Evolutionary conservation across 2,888 invertebrate genomes (phyloP).

Genomic region (Hermaeophaga mercurialis): DNA sequence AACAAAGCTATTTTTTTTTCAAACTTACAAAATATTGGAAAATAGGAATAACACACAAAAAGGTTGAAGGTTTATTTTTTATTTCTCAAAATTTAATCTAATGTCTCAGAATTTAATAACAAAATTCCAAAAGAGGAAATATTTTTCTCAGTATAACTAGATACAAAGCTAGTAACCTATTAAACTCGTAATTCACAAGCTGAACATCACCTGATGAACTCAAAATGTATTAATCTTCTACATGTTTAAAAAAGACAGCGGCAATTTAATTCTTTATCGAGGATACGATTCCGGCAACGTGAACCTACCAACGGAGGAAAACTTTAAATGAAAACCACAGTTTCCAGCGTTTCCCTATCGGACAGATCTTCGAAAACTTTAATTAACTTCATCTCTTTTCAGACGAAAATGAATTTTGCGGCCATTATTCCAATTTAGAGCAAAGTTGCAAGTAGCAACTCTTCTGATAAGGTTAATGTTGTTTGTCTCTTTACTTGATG

Average conservation of each 20-base stretch:
- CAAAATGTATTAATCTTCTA: not conserved
- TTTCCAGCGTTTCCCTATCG: slow-evolving; percentile 38
- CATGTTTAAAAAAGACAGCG: not conserved
- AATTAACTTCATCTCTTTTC: slow-evolving; percentile 41
- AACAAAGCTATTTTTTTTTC: too few species aligned
- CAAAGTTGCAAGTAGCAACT: slow-evolving; percentile 14
- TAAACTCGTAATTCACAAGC: not conserved
- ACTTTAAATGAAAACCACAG: slow-evolving; percentile 31
- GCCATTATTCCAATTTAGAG: slow-evolving; percentile 39
- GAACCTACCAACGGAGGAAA: slow-evolving; percentile 4
- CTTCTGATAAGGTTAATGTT: slow-evolving; percentile 28
- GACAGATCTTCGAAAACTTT: slow-evolving; percentile 41
- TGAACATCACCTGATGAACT: not conserved
- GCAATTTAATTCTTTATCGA: not conserved
- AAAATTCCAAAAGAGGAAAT: too few species aligned
- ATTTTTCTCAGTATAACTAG: too few species aligned
- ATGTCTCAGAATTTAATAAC: too few species aligned
- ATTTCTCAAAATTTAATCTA: too few species aligned
- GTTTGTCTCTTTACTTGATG: slow-evolving; percentile 20
- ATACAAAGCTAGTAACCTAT: too few species aligned
- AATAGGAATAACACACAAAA: too few species aligned
- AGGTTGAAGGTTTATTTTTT: too few species aligned
- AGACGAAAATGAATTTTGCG: slow-evolving; percentile 38
- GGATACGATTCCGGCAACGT: not conserved
- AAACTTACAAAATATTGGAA: too few species aligned